phyloP scores from a whole-genome alignment of 2,888 invertebrate genomes.

The Mythimna vitellina region DNA sequence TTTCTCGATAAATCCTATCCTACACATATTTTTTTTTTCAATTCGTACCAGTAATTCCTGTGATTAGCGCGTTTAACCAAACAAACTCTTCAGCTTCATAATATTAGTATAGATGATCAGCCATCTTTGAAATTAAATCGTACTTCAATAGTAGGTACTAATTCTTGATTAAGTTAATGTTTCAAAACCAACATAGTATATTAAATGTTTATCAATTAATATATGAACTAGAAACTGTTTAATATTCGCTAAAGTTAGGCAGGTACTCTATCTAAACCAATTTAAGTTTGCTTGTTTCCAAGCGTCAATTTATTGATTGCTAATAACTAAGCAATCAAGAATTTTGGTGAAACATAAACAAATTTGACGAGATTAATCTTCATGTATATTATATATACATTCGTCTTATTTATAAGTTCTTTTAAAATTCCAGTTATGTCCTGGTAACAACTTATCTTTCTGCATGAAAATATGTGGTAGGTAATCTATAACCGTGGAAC shows the following conservation, averaged over 20 bases:
- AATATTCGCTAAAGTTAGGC: constrained; percentile 9
- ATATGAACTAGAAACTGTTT: constrained; percentile 1
- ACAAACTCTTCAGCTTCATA: too few species aligned
- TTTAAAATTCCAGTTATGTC: not conserved
- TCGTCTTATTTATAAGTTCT: not conserved
- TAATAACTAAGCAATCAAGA: constrained; percentile 37
- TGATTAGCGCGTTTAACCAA: too few species aligned
- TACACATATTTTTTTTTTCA: too few species aligned
- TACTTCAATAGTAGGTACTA: not conserved
- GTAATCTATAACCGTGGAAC: too few species aligned
- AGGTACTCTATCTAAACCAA: constrained; percentile 23
- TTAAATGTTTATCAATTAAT: not conserved
- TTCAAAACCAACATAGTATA: not conserved
- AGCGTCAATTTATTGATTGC: constrained; percentile 41
- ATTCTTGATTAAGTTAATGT: not conserved
- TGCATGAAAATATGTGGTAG: not conserved
- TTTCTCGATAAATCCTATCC: too few species aligned
- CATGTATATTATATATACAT: not conserved
- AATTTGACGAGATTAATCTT: constrained; percentile 30
- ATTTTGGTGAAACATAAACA: constrained; percentile 39
- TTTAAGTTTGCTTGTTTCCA: constrained; percentile 46
- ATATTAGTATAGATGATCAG: not conserved
- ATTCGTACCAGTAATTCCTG: too few species aligned
- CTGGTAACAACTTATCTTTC: not conserved
- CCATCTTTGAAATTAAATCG: not conserved